Evolutionary conservation across 2,797 vertebrate genomes (phyloP).

Genomic region (Anguilla obscura): DNA sequence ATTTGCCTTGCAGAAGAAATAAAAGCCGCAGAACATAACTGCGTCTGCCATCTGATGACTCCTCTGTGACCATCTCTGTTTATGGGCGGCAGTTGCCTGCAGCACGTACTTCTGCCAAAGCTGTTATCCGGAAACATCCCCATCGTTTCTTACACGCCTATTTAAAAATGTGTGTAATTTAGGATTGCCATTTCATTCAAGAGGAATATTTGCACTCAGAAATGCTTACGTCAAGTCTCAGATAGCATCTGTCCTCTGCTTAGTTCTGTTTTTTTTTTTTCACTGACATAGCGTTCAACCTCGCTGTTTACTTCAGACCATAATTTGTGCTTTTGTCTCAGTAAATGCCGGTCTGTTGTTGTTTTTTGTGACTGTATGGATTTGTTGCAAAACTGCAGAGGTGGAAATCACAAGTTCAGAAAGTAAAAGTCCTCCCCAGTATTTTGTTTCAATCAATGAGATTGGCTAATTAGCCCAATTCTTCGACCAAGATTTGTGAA

Average conservation of each 20-base stretch:
- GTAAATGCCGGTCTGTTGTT: too few relatives aligned
- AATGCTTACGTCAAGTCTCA: background rate
- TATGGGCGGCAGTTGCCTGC: background rate
- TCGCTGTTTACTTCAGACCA: background rate
- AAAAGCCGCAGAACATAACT: background rate
- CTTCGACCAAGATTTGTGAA: too few relatives aligned
- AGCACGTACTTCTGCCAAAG: background rate
- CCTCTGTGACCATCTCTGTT: background rate
- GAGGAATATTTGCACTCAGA: background rate
- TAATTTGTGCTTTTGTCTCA: too few relatives aligned
- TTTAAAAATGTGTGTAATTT: background rate
- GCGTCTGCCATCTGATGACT: background rate
- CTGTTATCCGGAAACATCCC: too few relatives aligned
- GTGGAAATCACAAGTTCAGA: too few relatives aligned
- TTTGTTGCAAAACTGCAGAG: too few relatives aligned
- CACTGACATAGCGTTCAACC: background rate
- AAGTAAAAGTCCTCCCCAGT: too few relatives aligned
- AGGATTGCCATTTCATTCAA: background rate
- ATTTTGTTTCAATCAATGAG: too few relatives aligned
- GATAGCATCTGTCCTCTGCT: background rate
- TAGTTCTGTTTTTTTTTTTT: background rate
- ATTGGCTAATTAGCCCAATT: too few relatives aligned
- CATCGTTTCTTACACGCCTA: background rate
- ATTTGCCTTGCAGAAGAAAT: background rate
- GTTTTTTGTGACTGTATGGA: too few relatives aligned